Percentiles rank a stretch among this genome's conserved stretches.
Evolutionary conservation across 1,140 invertebrate species (phyloP).

Genomic region (Leptinotarsa defecta): DNA sequence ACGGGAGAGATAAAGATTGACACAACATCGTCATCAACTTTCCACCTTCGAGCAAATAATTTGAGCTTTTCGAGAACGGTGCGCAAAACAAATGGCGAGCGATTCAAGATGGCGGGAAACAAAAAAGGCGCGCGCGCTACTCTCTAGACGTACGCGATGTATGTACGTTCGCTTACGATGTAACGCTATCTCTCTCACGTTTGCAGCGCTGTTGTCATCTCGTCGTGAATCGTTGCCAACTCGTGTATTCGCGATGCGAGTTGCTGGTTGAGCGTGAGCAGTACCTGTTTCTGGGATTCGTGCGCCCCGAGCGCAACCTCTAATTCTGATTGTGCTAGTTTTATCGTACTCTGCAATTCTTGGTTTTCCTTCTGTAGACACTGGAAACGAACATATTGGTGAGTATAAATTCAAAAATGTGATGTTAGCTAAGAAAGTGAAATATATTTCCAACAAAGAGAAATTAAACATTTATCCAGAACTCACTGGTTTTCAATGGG

Average conservation of each 20-base stretch:
- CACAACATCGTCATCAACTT: no score
- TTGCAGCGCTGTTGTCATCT: constrained; percentile 78
- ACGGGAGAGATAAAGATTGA: no score
- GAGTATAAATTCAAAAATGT: no score
- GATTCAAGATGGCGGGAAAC: no score
- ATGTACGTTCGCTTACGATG: constrained; percentile 28
- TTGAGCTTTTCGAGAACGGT: neutral
- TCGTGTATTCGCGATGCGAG: constrained; percentile 84
- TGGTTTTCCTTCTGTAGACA: constrained; percentile 74
- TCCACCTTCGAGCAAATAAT: no score
- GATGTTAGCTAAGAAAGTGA: no score
- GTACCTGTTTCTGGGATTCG: constrained; percentile 81
- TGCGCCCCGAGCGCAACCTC: constrained; percentile 80
- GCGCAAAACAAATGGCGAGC: neutral
- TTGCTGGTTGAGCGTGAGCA: constrained; percentile 83
- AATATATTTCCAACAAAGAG: no score
- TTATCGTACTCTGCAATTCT: constrained; percentile 71
- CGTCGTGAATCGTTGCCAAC: constrained; percentile 81
- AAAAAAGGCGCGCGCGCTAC: no score
- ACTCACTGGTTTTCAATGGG: no score
- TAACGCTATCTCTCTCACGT: constrained; percentile 64
- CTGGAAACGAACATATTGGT: constrained; percentile 53
- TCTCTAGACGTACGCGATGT: constrained; percentile 40
- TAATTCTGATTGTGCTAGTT: constrained; percentile 80
- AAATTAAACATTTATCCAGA: no score